These are phyloP conservation scores for Idaea biselata DNA, from an alignment of 2,888 invertebrate genomes.

Conservation along the genomic window DNA sequence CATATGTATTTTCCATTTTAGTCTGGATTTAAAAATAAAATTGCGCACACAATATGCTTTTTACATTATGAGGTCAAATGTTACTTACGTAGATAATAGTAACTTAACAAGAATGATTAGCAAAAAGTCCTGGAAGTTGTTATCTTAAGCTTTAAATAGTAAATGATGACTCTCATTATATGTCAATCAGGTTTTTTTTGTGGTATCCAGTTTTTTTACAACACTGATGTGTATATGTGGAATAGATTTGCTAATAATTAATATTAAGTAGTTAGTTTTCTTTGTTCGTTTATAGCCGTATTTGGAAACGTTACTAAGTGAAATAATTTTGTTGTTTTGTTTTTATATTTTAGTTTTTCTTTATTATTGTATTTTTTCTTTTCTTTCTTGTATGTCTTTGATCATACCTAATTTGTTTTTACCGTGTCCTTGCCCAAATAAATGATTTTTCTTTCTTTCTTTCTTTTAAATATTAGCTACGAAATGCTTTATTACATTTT, in stretches of 20 bases:
- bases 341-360: no score
- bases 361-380: no score
- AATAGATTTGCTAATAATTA: not conserved
- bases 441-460: no score
- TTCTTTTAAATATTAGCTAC: no score
- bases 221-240: not conserved
- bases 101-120: not conserved
- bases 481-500: not conserved
- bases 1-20: no score
- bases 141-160: no score
- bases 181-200: not conserved
- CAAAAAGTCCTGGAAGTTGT: not conserved
- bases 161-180: not conserved
- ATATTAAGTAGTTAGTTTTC: not conserved
- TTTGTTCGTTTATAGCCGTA: not conserved
- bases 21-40: not conserved
- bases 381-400: no score
- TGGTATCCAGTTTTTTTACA: not conserved
- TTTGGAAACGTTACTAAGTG: not conserved
- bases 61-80: not conserved
- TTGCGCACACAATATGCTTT: not conserved
- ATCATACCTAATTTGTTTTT: no score
- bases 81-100: not conserved
- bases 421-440: no score
- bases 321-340: not conserved